Evolutionary conservation across 2,113 vertebrate species (phyloP).

Genomic region (Chiloscyllium plagiosum): DNA sequence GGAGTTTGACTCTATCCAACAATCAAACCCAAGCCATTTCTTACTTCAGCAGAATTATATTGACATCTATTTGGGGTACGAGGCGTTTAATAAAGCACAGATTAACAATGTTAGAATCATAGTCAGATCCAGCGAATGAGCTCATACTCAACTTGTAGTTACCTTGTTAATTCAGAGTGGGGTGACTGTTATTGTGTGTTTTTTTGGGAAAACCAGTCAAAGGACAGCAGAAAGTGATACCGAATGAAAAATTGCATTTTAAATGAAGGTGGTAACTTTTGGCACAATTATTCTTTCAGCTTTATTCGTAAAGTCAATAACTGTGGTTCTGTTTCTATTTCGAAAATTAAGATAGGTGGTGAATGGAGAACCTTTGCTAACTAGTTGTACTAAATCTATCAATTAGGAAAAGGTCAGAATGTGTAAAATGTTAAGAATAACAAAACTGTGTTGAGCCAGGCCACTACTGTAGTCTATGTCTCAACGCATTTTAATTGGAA

Average conservation of each 20-base stretch:
- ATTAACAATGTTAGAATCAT: not conserved
- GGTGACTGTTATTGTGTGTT: not conserved
- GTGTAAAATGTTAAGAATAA: not conserved
- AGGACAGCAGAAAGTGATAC: not conserved
- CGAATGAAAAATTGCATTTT: not conserved
- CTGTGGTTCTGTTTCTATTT: not conserved
- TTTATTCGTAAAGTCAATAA: not conserved
- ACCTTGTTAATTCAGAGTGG: not conserved
- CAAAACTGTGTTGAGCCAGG: not conserved
- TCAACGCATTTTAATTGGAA: not conserved
- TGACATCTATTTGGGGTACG: too few relatives aligned
- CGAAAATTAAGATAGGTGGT: too few relatives aligned
- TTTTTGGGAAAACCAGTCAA: not conserved
- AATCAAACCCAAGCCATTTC: too few relatives aligned
- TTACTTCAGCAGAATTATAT: too few relatives aligned
- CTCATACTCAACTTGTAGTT: not conserved
- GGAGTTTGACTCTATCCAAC: too few relatives aligned
- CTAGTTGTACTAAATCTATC: not conserved
- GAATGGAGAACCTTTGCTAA: not conserved
- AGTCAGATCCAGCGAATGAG: not conserved
- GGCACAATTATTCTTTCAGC: not conserved
- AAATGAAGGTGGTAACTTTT: not conserved
- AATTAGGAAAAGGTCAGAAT: not conserved
- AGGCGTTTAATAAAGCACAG: not conserved
- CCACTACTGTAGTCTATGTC: not conserved